Conservation (phyloP, 2,888 invertebrate species). For the Tanaodytes sp. region DNA sequence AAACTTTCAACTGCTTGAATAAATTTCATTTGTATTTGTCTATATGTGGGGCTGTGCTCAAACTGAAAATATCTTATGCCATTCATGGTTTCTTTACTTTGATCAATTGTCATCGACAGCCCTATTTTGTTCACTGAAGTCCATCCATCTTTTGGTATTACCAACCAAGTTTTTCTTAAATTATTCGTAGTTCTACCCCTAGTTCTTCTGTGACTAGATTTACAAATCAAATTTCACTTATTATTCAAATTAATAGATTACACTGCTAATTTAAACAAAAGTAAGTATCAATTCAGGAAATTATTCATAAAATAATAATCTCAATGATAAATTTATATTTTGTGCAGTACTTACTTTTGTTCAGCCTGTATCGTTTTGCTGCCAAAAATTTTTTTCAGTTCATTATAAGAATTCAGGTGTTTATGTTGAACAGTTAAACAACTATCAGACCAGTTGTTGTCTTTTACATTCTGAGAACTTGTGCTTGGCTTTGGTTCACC, state of each 20-base stretch:
- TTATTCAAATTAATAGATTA: no score
- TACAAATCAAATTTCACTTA: no score
- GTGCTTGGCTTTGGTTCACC: conserved; percentile 75
- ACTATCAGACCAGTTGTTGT: conserved; percentile 67
- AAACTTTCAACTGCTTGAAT: conserved; percentile 85
- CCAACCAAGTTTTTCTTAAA: conserved; percentile 79
- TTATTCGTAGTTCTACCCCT: conserved; percentile 76
- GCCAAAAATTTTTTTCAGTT: conserved; percentile 87
- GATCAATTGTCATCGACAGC: conserved; percentile 81
- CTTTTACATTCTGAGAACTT: conserved; percentile 58
- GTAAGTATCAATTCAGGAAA: no score
- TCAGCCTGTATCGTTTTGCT: conserved; percentile 83
- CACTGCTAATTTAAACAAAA: no score
- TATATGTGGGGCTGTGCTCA: conserved; percentile 83
- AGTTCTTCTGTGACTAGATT: conserved; percentile 76
- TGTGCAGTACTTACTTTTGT: conserved; percentile 72
- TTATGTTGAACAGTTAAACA: conserved; percentile 80
- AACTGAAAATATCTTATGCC: conserved; percentile 80
- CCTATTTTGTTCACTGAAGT: conserved; percentile 81
- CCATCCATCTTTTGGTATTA: conserved; percentile 82
- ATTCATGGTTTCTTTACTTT: conserved; percentile 68
- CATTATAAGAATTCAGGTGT: conserved; percentile 85
- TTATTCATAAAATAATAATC: no score
- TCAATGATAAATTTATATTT: no score
- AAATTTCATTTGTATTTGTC: conserved; percentile 83